These are phyloP conservation scores for Grantiella picta DNA, from an alignment of 2,113 vertebrate species.

Conservation along the genomic window DNA sequence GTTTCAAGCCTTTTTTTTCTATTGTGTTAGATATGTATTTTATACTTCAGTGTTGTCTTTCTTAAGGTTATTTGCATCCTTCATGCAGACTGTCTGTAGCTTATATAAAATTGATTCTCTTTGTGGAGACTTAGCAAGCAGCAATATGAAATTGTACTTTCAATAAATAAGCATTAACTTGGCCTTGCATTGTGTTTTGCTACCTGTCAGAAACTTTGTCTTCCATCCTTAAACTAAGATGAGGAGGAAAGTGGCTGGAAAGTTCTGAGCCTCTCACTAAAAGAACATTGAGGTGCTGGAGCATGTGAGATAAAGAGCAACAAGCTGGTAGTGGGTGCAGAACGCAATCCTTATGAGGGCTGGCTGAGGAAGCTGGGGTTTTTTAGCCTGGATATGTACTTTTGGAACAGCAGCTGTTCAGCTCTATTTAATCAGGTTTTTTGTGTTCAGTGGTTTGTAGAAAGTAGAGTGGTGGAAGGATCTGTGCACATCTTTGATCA, in stretches of 20 bases:
- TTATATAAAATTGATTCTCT: background rate
- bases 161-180: background rate
- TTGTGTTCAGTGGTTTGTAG: background rate
- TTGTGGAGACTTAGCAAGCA: background rate
- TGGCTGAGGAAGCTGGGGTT: background rate
- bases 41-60: background rate
- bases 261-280: background rate
- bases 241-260: background rate
- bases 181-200: rapidly evolving
- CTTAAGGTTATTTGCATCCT: background rate
- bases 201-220: background rate
- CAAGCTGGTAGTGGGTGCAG: background rate
- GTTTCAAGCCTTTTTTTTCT: background rate
- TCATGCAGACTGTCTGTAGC: background rate
- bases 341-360: background rate
- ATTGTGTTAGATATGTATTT: background rate
- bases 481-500: background rate
- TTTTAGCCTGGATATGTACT: background rate
- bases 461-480: background rate
- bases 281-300: background rate
- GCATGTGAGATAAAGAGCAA: background rate
- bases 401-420: background rate
- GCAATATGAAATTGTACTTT: background rate
- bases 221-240: background rate
- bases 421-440: background rate